Conservation (phyloP, 2,113 vertebrate genomes). For the Macaca mulatta region DNA sequence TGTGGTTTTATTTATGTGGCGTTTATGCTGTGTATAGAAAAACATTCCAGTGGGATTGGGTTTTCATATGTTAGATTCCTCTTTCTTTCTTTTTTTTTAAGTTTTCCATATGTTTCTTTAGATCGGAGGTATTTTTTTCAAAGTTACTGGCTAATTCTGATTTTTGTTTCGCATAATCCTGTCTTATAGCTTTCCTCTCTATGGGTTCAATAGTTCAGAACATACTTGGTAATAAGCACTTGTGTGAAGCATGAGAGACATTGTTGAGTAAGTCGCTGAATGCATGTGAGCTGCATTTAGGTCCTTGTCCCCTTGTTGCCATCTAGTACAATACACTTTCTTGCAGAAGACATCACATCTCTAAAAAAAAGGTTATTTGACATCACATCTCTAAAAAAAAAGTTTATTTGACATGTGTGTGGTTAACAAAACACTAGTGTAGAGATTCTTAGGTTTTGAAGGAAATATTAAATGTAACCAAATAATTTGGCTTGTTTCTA, state of each 20-base stretch:
- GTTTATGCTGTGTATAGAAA: constrained; percentile 77
- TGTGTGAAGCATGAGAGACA: background rate
- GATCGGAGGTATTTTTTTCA: constrained; percentile 9
- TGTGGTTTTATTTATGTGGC: constrained; percentile 77
- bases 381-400: background rate
- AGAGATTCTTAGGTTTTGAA: constrained; percentile 21
- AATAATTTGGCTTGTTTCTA: constrained; percentile 36
- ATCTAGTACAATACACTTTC: background rate
- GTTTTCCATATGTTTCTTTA: constrained; percentile 72
- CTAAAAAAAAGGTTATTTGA: constrained; percentile 3
- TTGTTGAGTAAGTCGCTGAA: background rate
- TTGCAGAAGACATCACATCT: constrained; percentile 10
- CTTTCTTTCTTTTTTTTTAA: background rate
- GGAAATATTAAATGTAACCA: constrained; percentile 38
- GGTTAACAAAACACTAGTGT: constrained; percentile 34
- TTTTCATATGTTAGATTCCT: constrained; percentile 70
- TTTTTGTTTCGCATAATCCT: constrained; percentile 24
- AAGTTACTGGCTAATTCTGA: constrained; percentile 55
- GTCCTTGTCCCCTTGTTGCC: background rate
- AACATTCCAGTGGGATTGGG: constrained; percentile 78
- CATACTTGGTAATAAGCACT: background rate
- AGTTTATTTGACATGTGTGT: background rate
- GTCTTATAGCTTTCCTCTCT: background rate
- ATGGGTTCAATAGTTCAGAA: constrained; percentile 34
- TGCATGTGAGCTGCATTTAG: background rate